Evolutionary conservation across 2,888 invertebrate genomes (phyloP), one percentile per base, ranked within the genome.

Genomic region (Calephelis perditalis): DNA sequence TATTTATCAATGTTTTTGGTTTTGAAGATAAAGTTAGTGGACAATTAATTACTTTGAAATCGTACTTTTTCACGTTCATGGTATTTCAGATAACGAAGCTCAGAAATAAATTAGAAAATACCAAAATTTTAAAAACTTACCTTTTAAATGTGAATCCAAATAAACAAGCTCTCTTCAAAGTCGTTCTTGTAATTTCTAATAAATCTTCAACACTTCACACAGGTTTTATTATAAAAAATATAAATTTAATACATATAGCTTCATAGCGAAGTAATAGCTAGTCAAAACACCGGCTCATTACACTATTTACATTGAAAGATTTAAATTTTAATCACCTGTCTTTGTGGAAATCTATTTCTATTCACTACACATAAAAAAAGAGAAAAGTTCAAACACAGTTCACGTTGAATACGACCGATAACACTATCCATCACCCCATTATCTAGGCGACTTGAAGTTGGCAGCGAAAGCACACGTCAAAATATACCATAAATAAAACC

Each of bases 371-470:
- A 76, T 69, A 75, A 73, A 76, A 26, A 81, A 81, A 76, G 76
- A 77, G 77, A 77, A 79, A 80, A 70, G 74, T 77, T 81, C 76
- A 70, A 75, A 76, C 82, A 76, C 79, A 73, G 76, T 81, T 79
- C 80, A 81, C 83, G 77, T 74, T 80, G 82, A 83, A 84, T 79
- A 82, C 86, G 78, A 82, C 86, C 88, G 86, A 88, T 88, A 89
- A 87, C 87, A 89, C 84, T 84, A 88, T 87, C 86, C 87, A 88
- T 89, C 89, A 87, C 84, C 83, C 86, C 81, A 86, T 87, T 86
- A 88, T 83, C 78, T 82, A 75, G 71, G 76, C 84, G 79, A 78
- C 79, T 73, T 82, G 89, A 89, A 89, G 89, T 86, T 88, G 79
- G 88, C 84, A 76, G 73, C 86, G 80, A 79, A 73, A 76, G 76